Evolutionary conservation across 2,888 invertebrate species (phyloP).

Genomic region (Epistrophella euchroma): DNA sequence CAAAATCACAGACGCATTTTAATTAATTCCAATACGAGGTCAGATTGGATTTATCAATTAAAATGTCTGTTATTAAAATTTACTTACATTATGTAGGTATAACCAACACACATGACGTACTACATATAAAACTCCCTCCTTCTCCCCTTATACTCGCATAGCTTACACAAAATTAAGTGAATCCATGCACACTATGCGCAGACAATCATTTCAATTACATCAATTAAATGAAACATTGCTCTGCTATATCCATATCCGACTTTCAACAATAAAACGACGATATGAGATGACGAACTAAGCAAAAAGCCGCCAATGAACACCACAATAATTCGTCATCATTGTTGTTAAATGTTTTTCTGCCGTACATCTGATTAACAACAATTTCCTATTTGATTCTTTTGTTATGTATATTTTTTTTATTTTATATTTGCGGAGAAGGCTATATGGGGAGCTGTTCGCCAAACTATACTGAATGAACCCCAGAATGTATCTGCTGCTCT

Average conservation of each 20-base stretch:
- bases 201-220: slow-evolving; percentile 59
- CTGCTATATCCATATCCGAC: slow-evolving; percentile 50
- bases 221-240: slow-evolving; percentile 59
- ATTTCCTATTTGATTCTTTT: slow-evolving; percentile 22
- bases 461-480: not conserved
- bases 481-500: not conserved
- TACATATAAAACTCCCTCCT: not conserved
- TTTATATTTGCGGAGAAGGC: not conserved
- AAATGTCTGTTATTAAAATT: slow-evolving; percentile 35
- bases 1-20: slow-evolving; percentile 40
- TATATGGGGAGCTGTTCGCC: not conserved
- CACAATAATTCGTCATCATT: slow-evolving; percentile 26
- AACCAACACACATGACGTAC: not conserved
- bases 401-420: not conserved
- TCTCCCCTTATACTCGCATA: not conserved
- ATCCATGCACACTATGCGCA: slow-evolving; percentile 23
- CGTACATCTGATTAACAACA: slow-evolving; percentile 19
- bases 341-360: slow-evolving; percentile 18
- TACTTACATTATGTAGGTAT: not conserved
- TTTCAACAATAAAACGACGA: not conserved
- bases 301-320: slow-evolving; percentile 9
- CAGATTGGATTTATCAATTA: slow-evolving; percentile 22
- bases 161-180: not conserved
- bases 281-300: not conserved
- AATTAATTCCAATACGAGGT: slow-evolving; percentile 42